A percentile compares a stretch with the other conserved stretches of the same genome.
These are phyloP conservation scores for Aphidius gifuensis DNA, from an alignment of 1,140 invertebrate genomes.

Conservation along the genomic window DNA sequence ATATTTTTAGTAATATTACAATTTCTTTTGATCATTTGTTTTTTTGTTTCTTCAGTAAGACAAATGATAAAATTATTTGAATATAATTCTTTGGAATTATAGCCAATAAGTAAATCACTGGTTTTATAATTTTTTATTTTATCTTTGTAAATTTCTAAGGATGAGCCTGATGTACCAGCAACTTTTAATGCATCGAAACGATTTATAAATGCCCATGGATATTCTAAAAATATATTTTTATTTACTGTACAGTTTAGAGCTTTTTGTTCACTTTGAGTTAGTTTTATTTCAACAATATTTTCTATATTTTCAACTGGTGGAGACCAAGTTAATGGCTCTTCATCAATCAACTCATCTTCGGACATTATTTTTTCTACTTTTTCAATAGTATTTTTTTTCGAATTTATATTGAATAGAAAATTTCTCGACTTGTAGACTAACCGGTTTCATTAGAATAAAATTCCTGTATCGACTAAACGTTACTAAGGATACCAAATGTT, in stretches of 20 bases:
- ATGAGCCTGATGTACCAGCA: conserved; percentile 41
- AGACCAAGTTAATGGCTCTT: conserved; percentile 32
- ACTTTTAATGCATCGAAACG: conserved; percentile 55
- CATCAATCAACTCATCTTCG: conserved; percentile 23
- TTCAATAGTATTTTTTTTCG: background rate
- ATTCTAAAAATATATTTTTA: conserved; percentile 63
- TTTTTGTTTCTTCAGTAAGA: conserved; percentile 54
- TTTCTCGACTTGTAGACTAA: background rate
- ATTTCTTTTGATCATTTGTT: conserved; percentile 53
- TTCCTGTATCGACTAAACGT: conserved; percentile 28
- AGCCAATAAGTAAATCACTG: conserved; percentile 64
- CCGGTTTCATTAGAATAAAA: conserved; percentile 1
- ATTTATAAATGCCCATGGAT: conserved; percentile 65
- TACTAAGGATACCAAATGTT: conserved; percentile 27
- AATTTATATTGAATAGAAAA: background rate
- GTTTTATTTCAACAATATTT: conserved; percentile 33
- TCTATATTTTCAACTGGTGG: conserved; percentile 38
- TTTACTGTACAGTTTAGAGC: conserved; percentile 38
- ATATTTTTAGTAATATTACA: conserved; percentile 52
- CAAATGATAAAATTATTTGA: conserved; percentile 66
- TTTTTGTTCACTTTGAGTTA: conserved; percentile 33
- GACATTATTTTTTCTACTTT: conserved; percentile 25
- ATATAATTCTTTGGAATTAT: conserved; percentile 57
- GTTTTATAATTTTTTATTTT: conserved; percentile 54
- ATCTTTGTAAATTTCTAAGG: conserved; percentile 52